Percentiles rank a stretch among this genome's conserved stretches.
Conservation (phyloP, 2,797 vertebrate genomes). For the Pogoniulus pusillus region DNA sequence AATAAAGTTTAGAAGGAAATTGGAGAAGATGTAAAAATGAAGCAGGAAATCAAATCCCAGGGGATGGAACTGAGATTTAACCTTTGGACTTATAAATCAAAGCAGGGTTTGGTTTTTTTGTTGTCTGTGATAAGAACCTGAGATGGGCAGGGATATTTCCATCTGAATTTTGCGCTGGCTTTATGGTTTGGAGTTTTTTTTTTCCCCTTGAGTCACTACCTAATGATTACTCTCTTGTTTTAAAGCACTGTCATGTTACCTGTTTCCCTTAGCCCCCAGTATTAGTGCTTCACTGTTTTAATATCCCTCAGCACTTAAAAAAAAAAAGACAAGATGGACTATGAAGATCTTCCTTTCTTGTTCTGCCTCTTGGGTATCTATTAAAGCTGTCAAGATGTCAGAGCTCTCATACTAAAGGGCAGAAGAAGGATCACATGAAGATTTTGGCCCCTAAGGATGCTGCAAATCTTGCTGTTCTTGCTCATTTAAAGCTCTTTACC, state of each 20-base stretch:
- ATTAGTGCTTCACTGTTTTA: conserved; percentile 52
- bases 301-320: conserved; percentile 59
- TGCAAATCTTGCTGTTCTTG: not conserved
- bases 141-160: not conserved
- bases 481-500: conserved; percentile 36
- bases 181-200: not conserved
- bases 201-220: not conserved
- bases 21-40: not conserved
- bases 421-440: conserved; percentile 56
- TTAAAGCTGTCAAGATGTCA: conserved; percentile 71
- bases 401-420: conserved; percentile 49
- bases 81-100: conserved; percentile 17
- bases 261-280: not conserved
- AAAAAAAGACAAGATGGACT: conserved; percentile 59
- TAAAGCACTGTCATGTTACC: conserved; percentile 13
- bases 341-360: conserved; percentile 24
- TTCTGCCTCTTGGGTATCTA: conserved; percentile 66
- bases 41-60: not conserved
- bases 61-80: not conserved
- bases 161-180: not conserved
- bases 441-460: conserved; percentile 33
- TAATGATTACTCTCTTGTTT: conserved; percentile 5
- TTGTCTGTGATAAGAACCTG: not conserved
- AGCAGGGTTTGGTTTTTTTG: too few relatives aligned
- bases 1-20: not conserved